Base-by-base conservation (phyloP, 2,888 invertebrate genomes). In the Tetragonisca angustula region DNA sequence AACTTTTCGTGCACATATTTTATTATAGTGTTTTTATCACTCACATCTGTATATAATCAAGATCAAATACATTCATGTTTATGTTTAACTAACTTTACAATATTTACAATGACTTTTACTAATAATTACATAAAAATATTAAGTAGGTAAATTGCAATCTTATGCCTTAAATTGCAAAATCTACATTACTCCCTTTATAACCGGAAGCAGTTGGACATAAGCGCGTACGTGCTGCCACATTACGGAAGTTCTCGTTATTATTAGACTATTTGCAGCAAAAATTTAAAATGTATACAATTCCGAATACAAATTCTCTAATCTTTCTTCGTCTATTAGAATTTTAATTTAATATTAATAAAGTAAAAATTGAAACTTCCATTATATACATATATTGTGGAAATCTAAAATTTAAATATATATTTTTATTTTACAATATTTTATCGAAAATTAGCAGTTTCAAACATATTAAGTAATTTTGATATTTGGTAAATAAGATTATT, bases 1-100 rank as follows among this genome's bases (percentile, higher is more conserved):
- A 92, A 92, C 90, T 89, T 79, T 86, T 87, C 75, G 85, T 88
- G 87, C 90, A 89, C 93, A 94, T 94, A 92, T 88, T 92, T 92
- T 85, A 82, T 82, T 76, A 73, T 78, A 76, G 71, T 81, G 67
- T 50, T 79, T 69, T 81, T 79, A 82, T 76, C 73, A 71, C 65
- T 78, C 69, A 54, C 83, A 50, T 54, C 36, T 50, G 36, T 59
- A 21, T 36, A n/a, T 32, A 64, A 76, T 27, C 15, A 56, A 50
- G 36, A 67, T 27, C 50, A 54, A 74, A 77, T 54, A 27, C 62
- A 71, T 43, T 61, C 77, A 79, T 62, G 19, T 68, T 43, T 67
- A 69, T 79, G 15, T 21, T 71, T 54, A 62, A 50, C 24, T 17
- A 59, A 54, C 36, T 84, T 71, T 81, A 71, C 54, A 84, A 72